phyloP scores from a whole-genome alignment of 2,113 vertebrate species.

The Urocolius indicus region DNA sequence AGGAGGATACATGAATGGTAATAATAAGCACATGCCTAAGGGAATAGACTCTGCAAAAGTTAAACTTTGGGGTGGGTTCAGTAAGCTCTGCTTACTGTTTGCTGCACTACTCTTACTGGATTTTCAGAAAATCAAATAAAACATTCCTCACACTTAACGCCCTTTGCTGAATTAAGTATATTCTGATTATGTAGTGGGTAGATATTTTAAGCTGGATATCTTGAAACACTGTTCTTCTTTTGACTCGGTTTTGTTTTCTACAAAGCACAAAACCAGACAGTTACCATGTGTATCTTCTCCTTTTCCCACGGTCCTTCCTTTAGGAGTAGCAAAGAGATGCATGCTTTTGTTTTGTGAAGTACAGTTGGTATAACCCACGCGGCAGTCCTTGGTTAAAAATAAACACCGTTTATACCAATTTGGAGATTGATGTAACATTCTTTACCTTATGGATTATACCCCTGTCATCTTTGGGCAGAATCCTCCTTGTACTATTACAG shows the following conservation, averaged over 20 bases:
- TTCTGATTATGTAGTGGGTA: background rate
- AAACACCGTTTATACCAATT: background rate
- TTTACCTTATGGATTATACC: background rate
- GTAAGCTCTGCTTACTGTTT: background rate
- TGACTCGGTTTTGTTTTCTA: background rate
- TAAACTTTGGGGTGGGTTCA: background rate
- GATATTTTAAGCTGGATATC: background rate
- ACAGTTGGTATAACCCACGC: background rate
- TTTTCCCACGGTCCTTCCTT: background rate
- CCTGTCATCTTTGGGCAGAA: background rate
- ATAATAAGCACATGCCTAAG: rapidly evolving
- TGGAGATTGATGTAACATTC: background rate
- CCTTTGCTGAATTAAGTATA: background rate
- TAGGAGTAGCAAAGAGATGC: background rate
- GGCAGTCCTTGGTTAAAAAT: background rate
- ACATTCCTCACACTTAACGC: background rate
- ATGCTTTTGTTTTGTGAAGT: background rate
- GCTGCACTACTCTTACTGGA: background rate
- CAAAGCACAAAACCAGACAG: background rate
- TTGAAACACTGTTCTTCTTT: background rate
- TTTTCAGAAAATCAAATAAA: background rate
- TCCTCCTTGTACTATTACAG: background rate
- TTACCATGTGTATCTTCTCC: background rate
- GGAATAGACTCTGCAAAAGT: background rate
- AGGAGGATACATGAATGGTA: background rate